Percentiles rank a stretch among this genome's conserved stretches.
phyloP scores from a whole-genome alignment of 2,113 vertebrate genomes.

The Turnix velox region DNA sequence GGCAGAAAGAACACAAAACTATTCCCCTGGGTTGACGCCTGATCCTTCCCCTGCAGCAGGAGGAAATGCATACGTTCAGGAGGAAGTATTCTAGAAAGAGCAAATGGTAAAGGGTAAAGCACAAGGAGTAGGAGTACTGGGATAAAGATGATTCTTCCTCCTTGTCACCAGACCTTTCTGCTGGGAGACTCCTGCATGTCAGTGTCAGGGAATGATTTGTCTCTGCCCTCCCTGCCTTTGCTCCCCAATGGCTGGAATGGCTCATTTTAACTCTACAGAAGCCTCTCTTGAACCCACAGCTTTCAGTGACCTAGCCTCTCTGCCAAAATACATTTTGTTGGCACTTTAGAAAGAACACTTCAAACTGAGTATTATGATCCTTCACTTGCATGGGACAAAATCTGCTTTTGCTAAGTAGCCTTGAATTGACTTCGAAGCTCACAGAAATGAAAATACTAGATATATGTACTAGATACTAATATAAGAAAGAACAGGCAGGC shows the following conservation, averaged over 20 bases:
- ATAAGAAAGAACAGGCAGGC: conserved; percentile 12
- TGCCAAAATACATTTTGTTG: conserved; percentile 15
- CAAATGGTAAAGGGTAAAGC: background rate
- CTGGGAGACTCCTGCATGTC: background rate
- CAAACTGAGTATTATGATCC: background rate
- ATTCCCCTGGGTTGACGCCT: background rate
- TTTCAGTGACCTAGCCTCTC: background rate
- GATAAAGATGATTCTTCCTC: background rate
- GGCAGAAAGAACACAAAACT: background rate
- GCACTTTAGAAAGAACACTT: conserved; percentile 22
- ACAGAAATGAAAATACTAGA: conserved; percentile 32
- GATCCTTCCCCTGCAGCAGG: background rate
- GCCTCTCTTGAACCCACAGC: background rate
- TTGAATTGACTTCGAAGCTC: conserved; percentile 17
- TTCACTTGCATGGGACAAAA: background rate
- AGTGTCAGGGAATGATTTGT: background rate
- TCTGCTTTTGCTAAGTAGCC: background rate
- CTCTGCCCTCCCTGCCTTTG: background rate
- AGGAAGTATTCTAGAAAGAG: background rate
- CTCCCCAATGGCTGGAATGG: background rate
- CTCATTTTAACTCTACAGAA: background rate
- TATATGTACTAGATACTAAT: conserved; percentile 32
- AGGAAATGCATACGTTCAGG: background rate
- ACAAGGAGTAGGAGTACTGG: background rate
- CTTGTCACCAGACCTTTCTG: background rate